Evolutionary conservation across 2,888 invertebrate species (phyloP).

Genomic region (Pachliopta kotzebuea): DNA sequence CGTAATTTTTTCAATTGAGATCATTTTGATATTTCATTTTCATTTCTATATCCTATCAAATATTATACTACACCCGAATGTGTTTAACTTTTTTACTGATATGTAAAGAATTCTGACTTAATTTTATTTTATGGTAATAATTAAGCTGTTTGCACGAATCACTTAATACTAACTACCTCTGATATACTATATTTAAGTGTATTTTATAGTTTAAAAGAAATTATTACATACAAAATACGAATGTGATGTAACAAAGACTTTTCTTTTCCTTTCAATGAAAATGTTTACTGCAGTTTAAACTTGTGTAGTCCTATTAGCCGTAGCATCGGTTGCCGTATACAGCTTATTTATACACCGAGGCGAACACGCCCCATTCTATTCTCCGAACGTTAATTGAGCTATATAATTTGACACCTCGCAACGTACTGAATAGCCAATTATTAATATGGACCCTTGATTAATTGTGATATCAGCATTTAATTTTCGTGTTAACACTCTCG

Average conservation of each 20-base stretch:
- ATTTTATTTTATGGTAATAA: too few relatives aligned
- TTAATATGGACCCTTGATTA: conserved; percentile 79
- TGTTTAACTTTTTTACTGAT: too few relatives aligned
- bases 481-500: conserved; percentile 78
- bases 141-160: too few relatives aligned
- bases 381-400: conserved; percentile 75
- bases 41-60: too few relatives aligned
- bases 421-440: conserved; percentile 78
- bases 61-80: too few relatives aligned
- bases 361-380: conserved; percentile 72
- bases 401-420: conserved; percentile 80
- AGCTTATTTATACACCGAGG: conserved; percentile 22
- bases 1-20: too few relatives aligned
- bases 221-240: too few relatives aligned
- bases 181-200: too few relatives aligned
- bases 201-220: too few relatives aligned
- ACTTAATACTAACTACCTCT: too few relatives aligned
- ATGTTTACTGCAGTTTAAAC: neutral
- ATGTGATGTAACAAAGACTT: neutral
- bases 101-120: too few relatives aligned
- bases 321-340: conserved; percentile 33
- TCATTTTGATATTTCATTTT: too few relatives aligned
- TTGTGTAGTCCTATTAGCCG: conserved; percentile 22
- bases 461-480: conserved; percentile 81
- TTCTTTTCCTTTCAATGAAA: neutral